A percentile compares a stretch with the other conserved stretches of the same genome.
Conservation (phyloP, 2,113 vertebrate species). For the Lanius ludovicianus region DNA sequence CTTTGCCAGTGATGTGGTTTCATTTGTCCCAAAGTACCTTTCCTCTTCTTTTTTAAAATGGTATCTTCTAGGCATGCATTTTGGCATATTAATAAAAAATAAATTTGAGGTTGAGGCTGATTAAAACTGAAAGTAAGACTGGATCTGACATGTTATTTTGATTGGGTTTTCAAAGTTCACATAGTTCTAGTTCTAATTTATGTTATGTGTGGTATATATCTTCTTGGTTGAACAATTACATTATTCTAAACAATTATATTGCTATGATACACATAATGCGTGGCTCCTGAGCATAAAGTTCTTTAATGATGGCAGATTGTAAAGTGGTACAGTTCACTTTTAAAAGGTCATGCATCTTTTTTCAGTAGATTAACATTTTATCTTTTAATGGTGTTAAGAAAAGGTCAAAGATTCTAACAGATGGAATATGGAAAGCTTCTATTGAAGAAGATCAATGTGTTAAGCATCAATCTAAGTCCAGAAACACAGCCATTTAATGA, state of each 20-base stretch:
- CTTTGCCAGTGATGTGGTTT: neutral
- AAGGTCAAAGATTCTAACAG: conserved; percentile 80
- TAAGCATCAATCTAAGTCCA: conserved; percentile 60
- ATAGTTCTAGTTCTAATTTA: conserved; percentile 28
- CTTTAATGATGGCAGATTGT: conserved; percentile 49
- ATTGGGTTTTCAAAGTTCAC: conserved; percentile 40
- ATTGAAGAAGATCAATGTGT: conserved; percentile 73
- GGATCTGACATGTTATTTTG: conserved; percentile 13
- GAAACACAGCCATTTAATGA: conserved; percentile 66
- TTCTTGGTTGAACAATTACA: conserved; percentile 45
- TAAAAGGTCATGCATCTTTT: conserved; percentile 89
- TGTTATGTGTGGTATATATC: neutral
- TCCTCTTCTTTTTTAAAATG: neutral
- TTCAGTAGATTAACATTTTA: conserved; percentile 86
- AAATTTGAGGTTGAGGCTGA: conserved; percentile 19
- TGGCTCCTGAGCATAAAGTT: conserved; percentile 57
- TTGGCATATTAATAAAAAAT: conserved; percentile 6
- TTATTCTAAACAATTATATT: conserved; percentile 62
- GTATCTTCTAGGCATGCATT: neutral
- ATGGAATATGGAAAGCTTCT: conserved; percentile 74
- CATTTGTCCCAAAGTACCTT: neutral
- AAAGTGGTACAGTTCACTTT: conserved; percentile 65
- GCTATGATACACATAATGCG: conserved; percentile 54
- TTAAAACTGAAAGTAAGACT: neutral
- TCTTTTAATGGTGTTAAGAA: conserved; percentile 82